A percentile compares a stretch with the other conserved stretches of the same genome.
Conservation (phyloP, 2,797 vertebrate species). For the Cryptoprocta ferox region DNA sequence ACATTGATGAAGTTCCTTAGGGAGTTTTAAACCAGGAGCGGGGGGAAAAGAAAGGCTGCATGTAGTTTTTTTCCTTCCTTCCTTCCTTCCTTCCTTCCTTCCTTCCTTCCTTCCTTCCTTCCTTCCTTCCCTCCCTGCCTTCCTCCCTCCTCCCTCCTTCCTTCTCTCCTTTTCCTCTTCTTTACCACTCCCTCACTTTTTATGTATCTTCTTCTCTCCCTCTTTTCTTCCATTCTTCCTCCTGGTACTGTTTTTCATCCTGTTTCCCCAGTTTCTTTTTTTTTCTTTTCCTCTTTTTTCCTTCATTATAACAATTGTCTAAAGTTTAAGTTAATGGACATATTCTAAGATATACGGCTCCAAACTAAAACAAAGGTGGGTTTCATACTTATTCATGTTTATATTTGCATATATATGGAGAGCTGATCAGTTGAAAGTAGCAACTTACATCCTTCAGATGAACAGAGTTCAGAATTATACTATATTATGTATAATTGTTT, state of each 20-base stretch:
- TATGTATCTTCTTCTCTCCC: too few relatives aligned
- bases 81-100: too few relatives aligned
- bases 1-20: neutral
- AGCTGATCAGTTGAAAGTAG: neutral
- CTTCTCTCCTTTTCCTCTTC: neutral
- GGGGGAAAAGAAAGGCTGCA: neutral
- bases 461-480: neutral
- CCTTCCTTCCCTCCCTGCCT: too few relatives aligned
- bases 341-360: neutral
- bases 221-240: neutral
- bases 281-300: neutral
- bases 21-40: neutral
- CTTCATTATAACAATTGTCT: neutral
- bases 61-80: neutral
- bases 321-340: neutral
- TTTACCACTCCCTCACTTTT: neutral
- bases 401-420: neutral
- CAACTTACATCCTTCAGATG: neutral
- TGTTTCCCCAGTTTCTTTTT: neutral
- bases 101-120: neutral
- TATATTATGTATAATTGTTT: neutral
- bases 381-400: neutral
- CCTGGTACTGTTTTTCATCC: neutral
- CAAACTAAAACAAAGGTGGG: neutral
- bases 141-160: too few relatives aligned